These are phyloP conservation scores for Xenus cinereus DNA, from an alignment of 2,113 vertebrate species.

Conservation along the genomic window DNA sequence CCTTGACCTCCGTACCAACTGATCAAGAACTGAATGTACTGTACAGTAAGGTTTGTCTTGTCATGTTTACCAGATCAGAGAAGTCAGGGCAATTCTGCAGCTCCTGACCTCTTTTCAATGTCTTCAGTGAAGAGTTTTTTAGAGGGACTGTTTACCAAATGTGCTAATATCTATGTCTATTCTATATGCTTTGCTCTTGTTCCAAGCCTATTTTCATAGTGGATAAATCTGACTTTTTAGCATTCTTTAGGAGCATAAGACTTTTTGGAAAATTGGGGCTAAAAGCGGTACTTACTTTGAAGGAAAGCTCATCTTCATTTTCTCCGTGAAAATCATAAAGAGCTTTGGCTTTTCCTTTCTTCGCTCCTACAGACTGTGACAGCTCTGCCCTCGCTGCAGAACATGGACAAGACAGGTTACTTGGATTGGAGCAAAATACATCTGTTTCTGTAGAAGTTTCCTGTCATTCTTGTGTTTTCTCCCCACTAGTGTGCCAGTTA, in stretches of 20 bases:
- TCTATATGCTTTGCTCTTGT: neutral
- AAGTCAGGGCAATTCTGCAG: neutral
- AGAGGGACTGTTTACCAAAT: neutral
- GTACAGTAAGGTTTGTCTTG: neutral
- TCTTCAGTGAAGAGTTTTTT: neutral
- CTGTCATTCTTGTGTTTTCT: neutral
- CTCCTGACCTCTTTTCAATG: neutral
- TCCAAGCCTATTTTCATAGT: neutral
- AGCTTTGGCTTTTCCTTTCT: constrained; percentile 78
- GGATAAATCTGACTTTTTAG: neutral
- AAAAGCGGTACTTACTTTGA: constrained; percentile 77
- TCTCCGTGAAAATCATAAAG: constrained; percentile 84
- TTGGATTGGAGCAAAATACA: neutral
- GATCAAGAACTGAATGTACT: neutral
- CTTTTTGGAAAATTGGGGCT: neutral
- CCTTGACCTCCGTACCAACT: neutral
- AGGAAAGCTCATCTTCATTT: constrained; percentile 89
- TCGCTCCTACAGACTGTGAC: constrained; percentile 12
- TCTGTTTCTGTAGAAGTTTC: neutral
- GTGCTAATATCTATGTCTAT: neutral
- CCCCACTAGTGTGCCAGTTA: neutral
- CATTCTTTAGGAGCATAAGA: neutral
- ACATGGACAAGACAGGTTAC: neutral
- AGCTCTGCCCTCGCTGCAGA: constrained; percentile 60
- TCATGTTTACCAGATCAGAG: neutral